These are phyloP conservation scores for Morpho helenor DNA, from an alignment of 2,888 invertebrate species.

Conservation along the genomic window DNA sequence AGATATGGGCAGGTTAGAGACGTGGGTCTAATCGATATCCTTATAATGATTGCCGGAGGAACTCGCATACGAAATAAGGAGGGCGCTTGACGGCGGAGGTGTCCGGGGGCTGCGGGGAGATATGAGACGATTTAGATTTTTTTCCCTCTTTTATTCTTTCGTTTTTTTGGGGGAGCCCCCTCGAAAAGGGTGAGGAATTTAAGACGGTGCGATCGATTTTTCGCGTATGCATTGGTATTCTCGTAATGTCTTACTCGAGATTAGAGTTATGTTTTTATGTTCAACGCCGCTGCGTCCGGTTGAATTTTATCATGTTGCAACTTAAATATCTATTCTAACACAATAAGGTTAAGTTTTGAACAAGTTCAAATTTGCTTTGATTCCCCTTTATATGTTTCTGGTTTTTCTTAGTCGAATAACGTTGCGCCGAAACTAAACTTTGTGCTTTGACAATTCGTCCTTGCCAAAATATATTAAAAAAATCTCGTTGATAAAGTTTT, in stretches of 20 bases:
- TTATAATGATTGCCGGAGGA: conserved; percentile 80
- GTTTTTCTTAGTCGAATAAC: conserved; percentile 1
- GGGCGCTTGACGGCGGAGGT: conserved; percentile 73
- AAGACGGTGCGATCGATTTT: conserved; percentile 79
- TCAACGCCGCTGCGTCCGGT: conserved; percentile 1
- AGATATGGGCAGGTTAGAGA: conserved; percentile 75
- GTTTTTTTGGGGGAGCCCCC: conserved; percentile 78
- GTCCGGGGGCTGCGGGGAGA: conserved; percentile 63
- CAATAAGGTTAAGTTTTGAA: too few relatives aligned
- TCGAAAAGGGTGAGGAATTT: conserved; percentile 79
- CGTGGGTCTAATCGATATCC: conserved; percentile 78
- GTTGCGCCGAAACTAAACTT: neutral
- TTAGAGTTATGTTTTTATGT: conserved; percentile 70
- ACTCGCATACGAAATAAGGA: conserved; percentile 80
- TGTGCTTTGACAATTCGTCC: neutral
- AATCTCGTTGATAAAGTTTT: neutral
- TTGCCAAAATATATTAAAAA: neutral
- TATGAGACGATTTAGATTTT: conserved; percentile 80
- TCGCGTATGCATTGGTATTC: conserved; percentile 79
- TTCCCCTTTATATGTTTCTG: neutral
- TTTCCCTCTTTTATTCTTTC: conserved; percentile 79
- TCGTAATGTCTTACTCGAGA: conserved; percentile 77
- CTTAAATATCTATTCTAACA: neutral
- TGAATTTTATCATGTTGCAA: neutral
- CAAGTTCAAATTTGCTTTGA: neutral